Evolutionary conservation across 2,888 invertebrate species (phyloP).

Genomic region (Sphinx pinastri): DNA sequence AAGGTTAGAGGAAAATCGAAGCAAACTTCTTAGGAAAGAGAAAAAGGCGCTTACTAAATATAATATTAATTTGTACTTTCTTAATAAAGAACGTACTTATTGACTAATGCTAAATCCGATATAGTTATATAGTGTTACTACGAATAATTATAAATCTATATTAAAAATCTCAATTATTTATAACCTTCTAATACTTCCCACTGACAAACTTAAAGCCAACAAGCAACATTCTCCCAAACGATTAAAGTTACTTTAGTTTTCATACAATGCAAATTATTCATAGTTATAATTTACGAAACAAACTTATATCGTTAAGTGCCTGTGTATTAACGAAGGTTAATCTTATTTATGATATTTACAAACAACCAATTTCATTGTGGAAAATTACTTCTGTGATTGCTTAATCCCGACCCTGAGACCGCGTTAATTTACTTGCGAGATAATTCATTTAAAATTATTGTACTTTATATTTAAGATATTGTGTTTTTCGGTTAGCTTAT

Average conservation of each 20-base stretch:
- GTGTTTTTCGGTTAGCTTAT: background rate
- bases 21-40: too few species aligned
- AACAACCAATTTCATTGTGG: conserved; percentile 39
- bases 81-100: too few species aligned
- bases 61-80: too few species aligned
- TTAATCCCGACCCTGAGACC: conserved; percentile 43
- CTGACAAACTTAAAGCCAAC: background rate
- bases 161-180: too few species aligned
- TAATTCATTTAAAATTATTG: conserved; percentile 44
- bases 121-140: too few species aligned
- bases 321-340: conserved; percentile 28
- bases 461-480: conserved; percentile 30
- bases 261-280: conserved; percentile 17
- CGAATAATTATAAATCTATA: too few species aligned
- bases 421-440: conserved; percentile 43
- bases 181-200: background rate
- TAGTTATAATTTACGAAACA: background rate
- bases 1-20: too few species aligned
- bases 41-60: too few species aligned
- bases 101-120: too few species aligned
- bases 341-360: conserved; percentile 41
- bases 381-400: conserved; percentile 46
- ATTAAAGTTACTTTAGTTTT: conserved; percentile 7
- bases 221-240: background rate
- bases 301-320: background rate